A percentile compares a stretch with the other conserved stretches of the same genome.
These are phyloP conservation scores for Nephrocerus scutellatus DNA, from an alignment of 2,888 invertebrate species.

Conservation along the genomic window DNA sequence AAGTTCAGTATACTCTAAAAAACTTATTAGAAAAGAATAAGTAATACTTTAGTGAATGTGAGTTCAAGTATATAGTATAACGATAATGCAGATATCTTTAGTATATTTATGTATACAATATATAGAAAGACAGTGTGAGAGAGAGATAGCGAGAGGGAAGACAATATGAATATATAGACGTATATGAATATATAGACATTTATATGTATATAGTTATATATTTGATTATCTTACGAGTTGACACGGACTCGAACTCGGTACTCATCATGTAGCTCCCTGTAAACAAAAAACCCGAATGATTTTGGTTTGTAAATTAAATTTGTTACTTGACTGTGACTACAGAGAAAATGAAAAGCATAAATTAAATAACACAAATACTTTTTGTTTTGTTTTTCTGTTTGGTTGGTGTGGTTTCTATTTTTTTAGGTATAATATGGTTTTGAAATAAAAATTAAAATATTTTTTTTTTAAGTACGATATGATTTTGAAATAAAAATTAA, in stretches of 20 bases:
- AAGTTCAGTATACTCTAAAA: no score
- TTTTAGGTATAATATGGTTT: constrained; percentile 18
- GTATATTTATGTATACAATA: constrained; percentile 4
- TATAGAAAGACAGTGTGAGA: constrained; percentile 4
- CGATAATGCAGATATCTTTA: constrained; percentile 7
- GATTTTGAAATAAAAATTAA: constrained; percentile 2
- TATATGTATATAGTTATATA: constrained; percentile 28
- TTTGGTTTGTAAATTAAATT: constrained; percentile 30
- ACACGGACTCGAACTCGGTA: constrained; percentile 80
- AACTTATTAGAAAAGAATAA: no score
- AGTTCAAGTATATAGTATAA: constrained; percentile 1
- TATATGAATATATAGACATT: constrained; percentile 21
- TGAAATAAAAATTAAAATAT: not conserved
- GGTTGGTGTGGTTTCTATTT: constrained; percentile 20
- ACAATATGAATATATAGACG: constrained; percentile 37
- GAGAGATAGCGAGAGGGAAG: constrained; percentile 12
- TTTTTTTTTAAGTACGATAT: constrained; percentile 7
- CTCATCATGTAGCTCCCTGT: constrained; percentile 64
- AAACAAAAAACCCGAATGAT: constrained; percentile 47
- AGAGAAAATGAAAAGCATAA: constrained; percentile 4
- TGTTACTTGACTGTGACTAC: constrained; percentile 10
- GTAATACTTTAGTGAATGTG: no score
- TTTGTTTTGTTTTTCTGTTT: constrained; percentile 33
- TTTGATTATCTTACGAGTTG: constrained; percentile 65
- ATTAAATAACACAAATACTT: constrained; percentile 21